Percentiles rank a stretch among this genome's conserved stretches.
These are phyloP conservation scores for Drosophila falleni DNA, from an alignment of 2,888 invertebrate genomes.

Conservation along the genomic window DNA sequence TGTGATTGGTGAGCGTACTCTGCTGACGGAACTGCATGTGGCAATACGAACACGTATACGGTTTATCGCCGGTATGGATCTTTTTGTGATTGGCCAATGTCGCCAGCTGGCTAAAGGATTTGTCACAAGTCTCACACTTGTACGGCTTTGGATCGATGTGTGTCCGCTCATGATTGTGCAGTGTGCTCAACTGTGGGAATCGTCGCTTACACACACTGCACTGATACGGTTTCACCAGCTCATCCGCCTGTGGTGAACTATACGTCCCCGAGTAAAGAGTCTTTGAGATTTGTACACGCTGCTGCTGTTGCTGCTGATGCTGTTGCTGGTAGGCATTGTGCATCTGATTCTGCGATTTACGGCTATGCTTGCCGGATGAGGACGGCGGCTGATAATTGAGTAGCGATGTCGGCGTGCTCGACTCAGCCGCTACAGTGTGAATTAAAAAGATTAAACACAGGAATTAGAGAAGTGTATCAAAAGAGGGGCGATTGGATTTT, in stretches of 20 bases:
- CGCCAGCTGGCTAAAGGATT: constrained; percentile 83
- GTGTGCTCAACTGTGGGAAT: constrained; percentile 82
- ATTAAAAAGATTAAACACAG: neutral
- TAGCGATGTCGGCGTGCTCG: constrained; percentile 80
- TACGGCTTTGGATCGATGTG: constrained; percentile 84
- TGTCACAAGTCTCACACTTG: constrained; percentile 83
- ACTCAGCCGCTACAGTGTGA: constrained; percentile 67
- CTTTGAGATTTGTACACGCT: constrained; percentile 83
- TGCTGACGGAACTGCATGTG: constrained; percentile 84
- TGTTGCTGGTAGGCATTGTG: constrained; percentile 67
- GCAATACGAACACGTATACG: constrained; percentile 83
- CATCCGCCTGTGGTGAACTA: constrained; percentile 83
- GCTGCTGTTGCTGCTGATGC: constrained; percentile 64
- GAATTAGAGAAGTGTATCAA: neutral
- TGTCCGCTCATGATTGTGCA: constrained; percentile 83
- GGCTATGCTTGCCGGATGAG: constrained; percentile 59
- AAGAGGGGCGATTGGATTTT: too few relatives aligned
- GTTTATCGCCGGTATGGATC: constrained; percentile 83
- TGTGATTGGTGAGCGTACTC: constrained; percentile 83
- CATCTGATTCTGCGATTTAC: constrained; percentile 77
- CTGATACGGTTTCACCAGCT: constrained; percentile 82
- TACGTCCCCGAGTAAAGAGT: constrained; percentile 83
- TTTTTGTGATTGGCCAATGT: constrained; percentile 83
- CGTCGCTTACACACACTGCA: constrained; percentile 83
- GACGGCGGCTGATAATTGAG: constrained; percentile 80